Evolutionary conservation across 2,888 invertebrate species (phyloP), one percentile per base, ranked within the genome.

Genomic region (Didymodactylos carnosus): DNA sequence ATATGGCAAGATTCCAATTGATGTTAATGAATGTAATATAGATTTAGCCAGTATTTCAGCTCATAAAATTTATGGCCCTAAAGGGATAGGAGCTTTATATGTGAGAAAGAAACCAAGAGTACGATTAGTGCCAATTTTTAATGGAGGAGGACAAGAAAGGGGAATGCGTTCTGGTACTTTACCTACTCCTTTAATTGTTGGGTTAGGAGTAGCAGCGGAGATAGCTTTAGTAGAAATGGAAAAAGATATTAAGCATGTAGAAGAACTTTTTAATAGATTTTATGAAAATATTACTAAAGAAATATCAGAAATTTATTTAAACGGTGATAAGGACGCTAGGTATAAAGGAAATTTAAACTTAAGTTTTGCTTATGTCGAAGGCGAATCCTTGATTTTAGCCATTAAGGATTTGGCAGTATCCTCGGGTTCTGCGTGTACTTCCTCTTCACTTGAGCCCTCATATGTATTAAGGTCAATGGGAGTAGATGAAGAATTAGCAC

Each of bases 351-450:
- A 71, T 27, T 41, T 71, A 41, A 71, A 71, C n/a, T n/a, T 71
- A n/a, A 71, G 71, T 40, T 71, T 71, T 40, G 71, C 40, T 19
- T 35, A 23, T 43, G 73, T 74, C n/a, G 74, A 74, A 75, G 74
- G 74, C 23, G 74, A 74, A 74, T 23, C 27, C 13, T 41, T 74
- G 25, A 27, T 74, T 14, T 75, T 74, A 74, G 72, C 27, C 10
- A n/a, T 75, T 23, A 75, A 75, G 35, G 73, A 74, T 74, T 43
- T 74, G 16, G 74, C 74, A n/a, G 74, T 74, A 19, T 74, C 74
- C 25, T 74, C 74, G 19, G 74, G 74, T 8, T 74, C 74, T 35
- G 74, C 74, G 23, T 74, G 74, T 75, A 75, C 74, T n/a, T 74
- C 74, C 19, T 75, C 73, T 49, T 71, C 74, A 16, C 39, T 74